A percentile compares a stretch with the other conserved stretches of the same genome.
Evolutionary conservation across 2,797 vertebrate species (phyloP).

Genomic region (Sphaeramia orbicularis): DNA sequence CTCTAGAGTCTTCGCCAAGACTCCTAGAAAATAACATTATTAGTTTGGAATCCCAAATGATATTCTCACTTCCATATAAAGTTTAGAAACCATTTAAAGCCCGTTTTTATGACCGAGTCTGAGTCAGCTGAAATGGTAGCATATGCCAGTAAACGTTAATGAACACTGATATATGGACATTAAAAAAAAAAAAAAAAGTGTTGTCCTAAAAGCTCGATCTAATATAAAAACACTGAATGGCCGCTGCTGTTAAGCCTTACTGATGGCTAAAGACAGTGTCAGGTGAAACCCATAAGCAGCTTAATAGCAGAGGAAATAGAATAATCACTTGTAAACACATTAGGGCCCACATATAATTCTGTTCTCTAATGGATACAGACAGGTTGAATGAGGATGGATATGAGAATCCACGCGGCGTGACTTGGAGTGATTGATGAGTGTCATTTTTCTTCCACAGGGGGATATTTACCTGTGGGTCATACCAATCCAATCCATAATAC

Average conservation of each 20-base stretch:
- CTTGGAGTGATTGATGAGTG: conserved; percentile 79
- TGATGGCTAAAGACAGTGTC: conserved; percentile 60
- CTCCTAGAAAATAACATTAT: conserved; percentile 34
- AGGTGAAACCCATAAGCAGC: conserved; percentile 56
- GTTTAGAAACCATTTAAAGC: conserved; percentile 28
- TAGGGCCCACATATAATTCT: conserved; percentile 56
- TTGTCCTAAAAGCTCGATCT: conserved; percentile 29
- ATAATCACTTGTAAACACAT: conserved; percentile 64
- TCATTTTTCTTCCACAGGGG: conserved; percentile 48
- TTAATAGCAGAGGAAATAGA: conserved; percentile 60
- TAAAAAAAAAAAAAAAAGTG: conserved; percentile 33
- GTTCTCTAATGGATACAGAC: conserved; percentile 77
- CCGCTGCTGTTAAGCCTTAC: conserved; percentile 44
- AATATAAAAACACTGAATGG: conserved; percentile 60
- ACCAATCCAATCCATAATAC: background rate
- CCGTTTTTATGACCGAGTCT: conserved; percentile 6
- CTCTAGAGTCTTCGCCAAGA: conserved; percentile 14
- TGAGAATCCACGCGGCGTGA: conserved; percentile 68
- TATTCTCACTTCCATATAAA: conserved; percentile 29
- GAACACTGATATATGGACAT: conserved; percentile 20
- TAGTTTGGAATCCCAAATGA: conserved; percentile 41
- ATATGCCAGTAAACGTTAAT: background rate
- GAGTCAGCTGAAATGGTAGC: background rate
- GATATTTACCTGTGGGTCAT: conserved; percentile 45
- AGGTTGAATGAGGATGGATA: conserved; percentile 82